Conservation (phyloP, 2,113 vertebrate species). For the Mugil cephalus region DNA sequence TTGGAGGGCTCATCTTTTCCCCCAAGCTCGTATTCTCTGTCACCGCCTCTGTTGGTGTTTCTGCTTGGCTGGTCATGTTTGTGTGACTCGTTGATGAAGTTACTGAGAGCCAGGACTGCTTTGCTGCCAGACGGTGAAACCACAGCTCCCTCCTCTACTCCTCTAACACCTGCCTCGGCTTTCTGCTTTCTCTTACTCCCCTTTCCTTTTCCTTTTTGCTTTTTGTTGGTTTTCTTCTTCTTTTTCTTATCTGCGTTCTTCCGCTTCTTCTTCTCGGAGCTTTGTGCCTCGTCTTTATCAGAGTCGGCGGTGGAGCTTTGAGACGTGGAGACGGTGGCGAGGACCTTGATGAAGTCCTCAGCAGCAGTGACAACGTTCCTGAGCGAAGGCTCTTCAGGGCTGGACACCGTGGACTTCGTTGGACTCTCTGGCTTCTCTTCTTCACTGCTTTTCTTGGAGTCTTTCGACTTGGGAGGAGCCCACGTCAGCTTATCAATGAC, state of each 20-base stretch:
- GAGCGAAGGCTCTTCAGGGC: constrained; percentile 72
- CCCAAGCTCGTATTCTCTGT: constrained; percentile 53
- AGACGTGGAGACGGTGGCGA: constrained; percentile 85
- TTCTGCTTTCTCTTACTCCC: constrained; percentile 80
- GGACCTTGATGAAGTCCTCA: constrained; percentile 87
- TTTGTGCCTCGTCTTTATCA: constrained; percentile 64
- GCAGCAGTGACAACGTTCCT: constrained; percentile 73
- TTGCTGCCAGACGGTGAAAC: constrained; percentile 53
- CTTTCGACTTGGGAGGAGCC: constrained; percentile 51
- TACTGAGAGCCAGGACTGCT: constrained; percentile 57
- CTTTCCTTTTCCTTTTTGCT: constrained; percentile 80
- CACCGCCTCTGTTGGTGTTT: constrained; percentile 45
- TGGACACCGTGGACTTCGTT: constrained; percentile 46
- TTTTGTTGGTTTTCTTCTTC: constrained; percentile 83
- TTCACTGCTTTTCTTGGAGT: constrained; percentile 33
- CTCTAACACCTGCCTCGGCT: constrained; percentile 51
- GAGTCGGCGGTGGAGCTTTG: constrained; percentile 74
- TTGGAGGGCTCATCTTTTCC: constrained; percentile 77
- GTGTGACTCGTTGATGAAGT: constrained; percentile 34
- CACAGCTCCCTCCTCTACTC: constrained; percentile 19
- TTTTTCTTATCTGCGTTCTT: constrained; percentile 78
- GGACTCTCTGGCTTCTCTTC: constrained; percentile 58
- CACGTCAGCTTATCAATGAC: constrained; percentile 84
- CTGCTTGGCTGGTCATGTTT: constrained; percentile 35
- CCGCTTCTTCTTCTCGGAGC: constrained; percentile 80